Evolutionary conservation across 2,797 vertebrate species (phyloP).

Genomic region (Kryptolebias ocellatus): DNA sequence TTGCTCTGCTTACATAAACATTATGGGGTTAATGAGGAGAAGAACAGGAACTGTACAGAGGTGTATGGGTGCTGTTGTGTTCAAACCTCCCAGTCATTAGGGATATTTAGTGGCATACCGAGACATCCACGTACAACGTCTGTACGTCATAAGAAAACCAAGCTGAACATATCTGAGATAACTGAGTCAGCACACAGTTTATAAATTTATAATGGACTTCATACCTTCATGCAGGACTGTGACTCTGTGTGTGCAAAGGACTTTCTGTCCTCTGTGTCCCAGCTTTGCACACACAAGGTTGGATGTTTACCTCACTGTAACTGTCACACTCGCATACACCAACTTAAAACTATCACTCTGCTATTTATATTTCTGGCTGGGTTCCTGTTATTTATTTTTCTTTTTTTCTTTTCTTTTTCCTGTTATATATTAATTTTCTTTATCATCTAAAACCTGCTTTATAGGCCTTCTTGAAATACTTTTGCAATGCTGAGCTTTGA

Average conservation of each 20-base stretch:
- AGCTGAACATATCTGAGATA: slow-evolving; percentile 31
- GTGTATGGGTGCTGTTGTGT: slow-evolving; percentile 22
- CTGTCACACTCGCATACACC: slow-evolving; percentile 12
- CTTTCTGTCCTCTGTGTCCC: slow-evolving; percentile 63
- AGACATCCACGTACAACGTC: slow-evolving; percentile 5
- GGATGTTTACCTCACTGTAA: slow-evolving; percentile 24
- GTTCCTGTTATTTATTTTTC: not conserved
- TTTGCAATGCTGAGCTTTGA: not conserved
- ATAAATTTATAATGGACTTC: slow-evolving; percentile 44
- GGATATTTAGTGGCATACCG: slow-evolving; percentile 5
- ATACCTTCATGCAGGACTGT: slow-evolving; percentile 57
- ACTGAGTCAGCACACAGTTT: slow-evolving; percentile 23
- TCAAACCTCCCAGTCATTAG: slow-evolving; percentile 26
- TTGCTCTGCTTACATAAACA: slow-evolving; percentile 31
- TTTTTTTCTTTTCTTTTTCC: not conserved
- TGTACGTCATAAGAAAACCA: slow-evolving; percentile 33
- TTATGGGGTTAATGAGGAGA: slow-evolving; percentile 24
- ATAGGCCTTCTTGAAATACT: slow-evolving; percentile 18
- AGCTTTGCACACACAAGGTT: slow-evolving; percentile 15
- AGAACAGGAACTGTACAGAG: slow-evolving; percentile 18
- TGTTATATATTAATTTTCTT: slow-evolving; percentile 42
- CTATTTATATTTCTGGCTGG: slow-evolving; percentile 37
- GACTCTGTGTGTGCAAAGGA: slow-evolving; percentile 62
- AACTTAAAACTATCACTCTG: slow-evolving; percentile 19
- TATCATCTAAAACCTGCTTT: slow-evolving; percentile 38